Evolutionary conservation across 2,888 invertebrate species (phyloP), one percentile per base, ranked within the genome.

Genomic region (Nasonovia ribisnigri): DNA sequence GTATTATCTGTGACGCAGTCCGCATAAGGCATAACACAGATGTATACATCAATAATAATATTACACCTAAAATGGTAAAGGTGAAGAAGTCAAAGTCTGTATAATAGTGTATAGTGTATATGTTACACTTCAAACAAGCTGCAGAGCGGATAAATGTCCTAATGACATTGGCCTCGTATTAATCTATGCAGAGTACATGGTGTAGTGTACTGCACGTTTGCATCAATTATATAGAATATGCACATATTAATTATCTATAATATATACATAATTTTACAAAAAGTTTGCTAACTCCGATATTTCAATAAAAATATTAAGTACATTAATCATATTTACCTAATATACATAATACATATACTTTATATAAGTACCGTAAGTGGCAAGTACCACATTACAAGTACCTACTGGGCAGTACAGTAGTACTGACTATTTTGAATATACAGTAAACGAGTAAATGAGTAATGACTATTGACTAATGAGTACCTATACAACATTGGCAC

Each of bases 31-130:
- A 16, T n/a, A n/a, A n/a, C n/a, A 11, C 29, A 11, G 42, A 54
- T 51, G 11, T 16, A 57, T 42, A 26, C 54, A 36, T 46, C 43
- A 84, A 26, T 84, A 84, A 42, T 84, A 36, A 36, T n/a, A 84
- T 84, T 84, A 84, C 26, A 29, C 43, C 13, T 43, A 57, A n/a
- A 57, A 43, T 88, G 57, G 16, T 57, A 88, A 88, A 43, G 88
- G 88, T 88, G 43, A 88, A 57, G 24, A 57, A 88, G 54, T 88
- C 88, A 88, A 51, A 87, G 57, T 43, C 57, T 57, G 36, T 84
- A 20, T 84, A 84, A 10, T 46, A 11, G 46, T 10, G 46, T 46
- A 46, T 46, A 46, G 8, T 10, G 11, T 46, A n/a, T 88, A 87
- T 36, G 43, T 57, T 60, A 89, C 29, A 46, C 43, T 43, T 89